Evolutionary conservation across 2,113 vertebrate genomes (phyloP).

Genomic region (Trogon surrucura): DNA sequence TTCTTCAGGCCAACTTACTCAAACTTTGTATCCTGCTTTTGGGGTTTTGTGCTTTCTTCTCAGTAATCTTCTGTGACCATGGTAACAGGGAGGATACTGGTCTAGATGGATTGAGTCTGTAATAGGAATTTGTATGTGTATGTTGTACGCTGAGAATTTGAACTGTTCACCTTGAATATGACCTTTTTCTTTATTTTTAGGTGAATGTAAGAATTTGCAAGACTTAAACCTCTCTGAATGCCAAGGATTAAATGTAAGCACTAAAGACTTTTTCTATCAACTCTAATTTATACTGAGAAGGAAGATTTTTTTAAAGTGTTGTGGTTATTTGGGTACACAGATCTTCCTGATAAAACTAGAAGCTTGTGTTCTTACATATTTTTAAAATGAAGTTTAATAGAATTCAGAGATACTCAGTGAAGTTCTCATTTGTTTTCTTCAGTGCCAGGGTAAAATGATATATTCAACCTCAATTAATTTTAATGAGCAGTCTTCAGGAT

Average conservation of each 20-base stretch:
- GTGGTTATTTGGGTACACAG: neutral
- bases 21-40: neutral
- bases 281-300: neutral
- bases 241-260: conserved; percentile 80
- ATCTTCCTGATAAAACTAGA: neutral
- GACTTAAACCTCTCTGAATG: conserved; percentile 85
- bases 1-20: neutral
- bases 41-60: neutral
- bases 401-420: neutral
- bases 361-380: neutral
- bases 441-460: neutral
- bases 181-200: conserved; percentile 47
- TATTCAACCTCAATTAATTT: neutral
- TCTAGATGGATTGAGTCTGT: neutral
- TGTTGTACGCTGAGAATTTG: neutral
- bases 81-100: neutral
- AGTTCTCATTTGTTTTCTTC: neutral
- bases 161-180: neutral
- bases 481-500: neutral
- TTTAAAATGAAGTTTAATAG: neutral
- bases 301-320: neutral
- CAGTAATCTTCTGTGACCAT: neutral
- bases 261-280: neutral
- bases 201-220: conserved; percentile 81
- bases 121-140: neutral